Evolutionary conservation across 2,113 vertebrate species (phyloP).

Genomic region (Dipodomys spectabilis): DNA sequence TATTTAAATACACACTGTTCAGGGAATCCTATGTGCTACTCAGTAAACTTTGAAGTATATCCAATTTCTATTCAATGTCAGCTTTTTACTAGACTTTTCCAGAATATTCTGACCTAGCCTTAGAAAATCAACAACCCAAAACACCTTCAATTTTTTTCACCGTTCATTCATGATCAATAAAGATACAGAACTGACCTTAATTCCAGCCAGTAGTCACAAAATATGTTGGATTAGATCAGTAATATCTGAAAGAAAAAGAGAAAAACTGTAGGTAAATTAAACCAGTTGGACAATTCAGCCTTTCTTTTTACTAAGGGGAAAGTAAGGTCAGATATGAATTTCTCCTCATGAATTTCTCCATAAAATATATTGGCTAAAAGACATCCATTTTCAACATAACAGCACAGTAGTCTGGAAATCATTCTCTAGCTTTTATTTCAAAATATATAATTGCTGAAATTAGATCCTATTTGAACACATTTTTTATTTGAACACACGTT

Average conservation of each 20-base stretch:
- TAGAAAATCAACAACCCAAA: not conserved
- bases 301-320: conserved; percentile 22
- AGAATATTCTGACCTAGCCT: not conserved
- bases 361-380: not conserved
- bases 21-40: not conserved
- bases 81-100: not conserved
- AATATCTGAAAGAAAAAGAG: conserved; percentile 82
- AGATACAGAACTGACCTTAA: conserved; percentile 81
- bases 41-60: not conserved
- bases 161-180: conserved; percentile 3
- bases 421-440: conserved; percentile 23
- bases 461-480: conserved; percentile 25
- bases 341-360: not conserved
- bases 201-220: conserved; percentile 60
- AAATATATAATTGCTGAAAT: conserved; percentile 3
- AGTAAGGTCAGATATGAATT: not conserved
- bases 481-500: too few relatives aligned
- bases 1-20: not conserved
- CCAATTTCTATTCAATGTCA: not conserved
- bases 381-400: not conserved
- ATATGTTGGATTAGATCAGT: conserved; percentile 70
- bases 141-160: not conserved
- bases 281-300: conserved; percentile 9
- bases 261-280: conserved; percentile 40
- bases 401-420: conserved; percentile 28